Base-by-base conservation (phyloP, 1,140 invertebrate genomes). In the Littorina saxatilis region DNA sequence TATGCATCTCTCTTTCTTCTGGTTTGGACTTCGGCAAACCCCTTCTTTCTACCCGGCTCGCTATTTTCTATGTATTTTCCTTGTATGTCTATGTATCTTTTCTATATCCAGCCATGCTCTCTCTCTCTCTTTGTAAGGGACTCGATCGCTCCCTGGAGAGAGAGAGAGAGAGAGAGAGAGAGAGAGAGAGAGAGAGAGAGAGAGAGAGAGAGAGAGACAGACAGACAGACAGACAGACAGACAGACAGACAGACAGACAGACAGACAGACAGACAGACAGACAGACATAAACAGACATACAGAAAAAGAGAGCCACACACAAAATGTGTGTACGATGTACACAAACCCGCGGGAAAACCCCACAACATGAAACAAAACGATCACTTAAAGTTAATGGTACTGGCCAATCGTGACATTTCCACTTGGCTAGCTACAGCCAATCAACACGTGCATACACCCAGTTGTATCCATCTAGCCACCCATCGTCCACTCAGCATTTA, bases 171-270 rank as follows among this genome's bases (percentile, higher is more conserved):
- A 37, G 32, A 37, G 68, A 72, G n/a, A 72, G 72, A 50, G 72
- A 75, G 72, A 75, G 72, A 73, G 40, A 75, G 72, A 75, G 72
- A 75, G 40, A 75, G 72, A 75, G 72, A 75, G 72, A 50, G 72
- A 75, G 40, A 27, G 72, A 75, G 72, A 75, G 72, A 75, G 72
- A 75, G 70, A 73, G 70, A 40, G 47, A 29, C 7, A 29, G 47
- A 55, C 29, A 55, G 50, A 55, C 27, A 55, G 50, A 37, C 5
- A 55, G 29, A 27, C 23, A 75, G 40, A 50, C 23, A 75, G 43
- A 27, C 5, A 66, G 23, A 50, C 9, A 50, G 72, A 75, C 4
- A 73, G 70, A 40, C 17, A 40, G 70, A 73, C 17, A 40, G 35
- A 73, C 4, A 40, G n/a, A 75, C n/a, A 37, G 15, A 37, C 9